phyloP scores from a whole-genome alignment of 1,140 invertebrate genomes.

The Papilio polytes region DNA sequence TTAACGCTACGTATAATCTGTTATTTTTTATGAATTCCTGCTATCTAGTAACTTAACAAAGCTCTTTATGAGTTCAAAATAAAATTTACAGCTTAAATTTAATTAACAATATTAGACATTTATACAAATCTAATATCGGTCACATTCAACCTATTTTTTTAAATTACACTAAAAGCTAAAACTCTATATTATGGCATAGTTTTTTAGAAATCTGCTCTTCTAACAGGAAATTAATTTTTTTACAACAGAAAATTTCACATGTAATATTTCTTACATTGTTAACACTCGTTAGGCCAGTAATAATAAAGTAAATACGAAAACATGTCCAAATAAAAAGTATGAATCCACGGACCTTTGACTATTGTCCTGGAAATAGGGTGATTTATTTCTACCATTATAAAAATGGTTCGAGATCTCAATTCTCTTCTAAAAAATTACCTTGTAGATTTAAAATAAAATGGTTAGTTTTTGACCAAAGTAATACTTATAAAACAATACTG shows the following conservation, averaged over 20 bases:
- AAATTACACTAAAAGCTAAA: conserved; percentile 33
- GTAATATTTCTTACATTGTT: not conserved
- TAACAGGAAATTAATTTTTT: conserved; percentile 26
- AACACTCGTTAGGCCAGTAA: conserved; percentile 4
- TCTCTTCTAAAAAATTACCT: too few species aligned
- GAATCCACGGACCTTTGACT: not conserved
- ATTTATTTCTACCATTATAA: too few species aligned
- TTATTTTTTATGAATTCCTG: not conserved
- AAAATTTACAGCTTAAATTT: conserved; percentile 10
- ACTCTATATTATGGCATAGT: conserved; percentile 26
- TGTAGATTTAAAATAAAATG: too few species aligned
- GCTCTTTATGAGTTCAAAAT: conserved; percentile 12
- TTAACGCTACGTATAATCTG: not conserved
- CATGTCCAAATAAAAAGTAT: not conserved
- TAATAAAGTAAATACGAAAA: not conserved
- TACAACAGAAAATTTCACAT: not conserved
- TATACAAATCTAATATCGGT: conserved; percentile 31
- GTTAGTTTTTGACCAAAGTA: too few species aligned
- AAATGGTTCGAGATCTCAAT: too few species aligned
- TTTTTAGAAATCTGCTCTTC: conserved; percentile 7
- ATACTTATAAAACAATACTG: too few species aligned
- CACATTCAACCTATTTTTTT: conserved; percentile 33
- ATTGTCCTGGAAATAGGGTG: too few species aligned
- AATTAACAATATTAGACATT: conserved; percentile 19
- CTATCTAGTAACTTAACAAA: not conserved